Evolutionary conservation across 2,888 invertebrate species (phyloP), one percentile per base, ranked within the genome.

Genomic region (Stegana nigrithorax): DNA sequence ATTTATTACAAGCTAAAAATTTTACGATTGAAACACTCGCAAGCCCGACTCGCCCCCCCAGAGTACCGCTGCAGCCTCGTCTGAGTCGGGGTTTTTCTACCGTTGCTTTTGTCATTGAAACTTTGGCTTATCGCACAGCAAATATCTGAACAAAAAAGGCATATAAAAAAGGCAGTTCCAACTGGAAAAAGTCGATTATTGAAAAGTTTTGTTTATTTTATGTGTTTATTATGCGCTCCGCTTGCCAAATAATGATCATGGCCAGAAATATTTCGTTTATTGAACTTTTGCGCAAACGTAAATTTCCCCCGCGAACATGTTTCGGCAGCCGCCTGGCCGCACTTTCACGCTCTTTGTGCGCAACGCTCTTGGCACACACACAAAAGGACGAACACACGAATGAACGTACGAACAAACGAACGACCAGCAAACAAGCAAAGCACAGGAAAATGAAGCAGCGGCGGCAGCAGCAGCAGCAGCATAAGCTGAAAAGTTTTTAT

Each of bases 141-240:
- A 53, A 53, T 26, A 51, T 26, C 14, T 27, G 57, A 51, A 65
- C 44, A 45, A 45, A 42, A 66, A 58, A 66, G 26, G 64, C 64
- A 53, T 10, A 53, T 29, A 53, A 53, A 29, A 29, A 5, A 36
- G 29, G 19, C 21, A 32, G 32, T 14, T 19, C 17, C 19, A 51
- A 14, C 27, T 14, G 8, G 65, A 76, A 78, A 82, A 83, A 80
- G 75, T 81, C 81, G 81, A 76, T 73, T 76, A 76, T 76, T 76
- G 76, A 81, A 76, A 81, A 80, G 78, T 81, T 78, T 75, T 80
- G 74, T 75, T 76, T 73, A 73, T 75, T 78, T 78, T 80, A 80
- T 77, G 76, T 81, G 80, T 82, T 81, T 81, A 81, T 81, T 82
- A 83, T 81, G 81, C 83, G 83, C 82, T 82, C 75, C 72, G 81